Conservation (phyloP, 2,888 invertebrate genomes). For the Halictus quadricinctus region DNA sequence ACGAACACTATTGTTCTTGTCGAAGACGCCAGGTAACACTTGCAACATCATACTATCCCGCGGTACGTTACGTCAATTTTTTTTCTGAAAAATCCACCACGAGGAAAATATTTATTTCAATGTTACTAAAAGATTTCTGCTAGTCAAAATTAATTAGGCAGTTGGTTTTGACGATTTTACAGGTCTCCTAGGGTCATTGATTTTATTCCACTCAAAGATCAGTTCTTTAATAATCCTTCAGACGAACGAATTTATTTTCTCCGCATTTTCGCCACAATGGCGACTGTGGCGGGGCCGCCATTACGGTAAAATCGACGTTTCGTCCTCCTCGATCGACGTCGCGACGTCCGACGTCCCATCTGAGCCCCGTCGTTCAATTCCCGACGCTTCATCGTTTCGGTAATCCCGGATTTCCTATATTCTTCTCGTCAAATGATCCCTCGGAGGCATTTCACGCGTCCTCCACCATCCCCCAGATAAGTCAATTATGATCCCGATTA, state of each 20-base stretch:
- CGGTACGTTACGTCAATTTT: background rate
- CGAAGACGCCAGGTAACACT: constrained; percentile 76
- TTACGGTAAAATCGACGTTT: background rate
- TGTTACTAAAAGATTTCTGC: too few relatives aligned
- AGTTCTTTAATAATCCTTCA: background rate
- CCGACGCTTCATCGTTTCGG: constrained; percentile 4
- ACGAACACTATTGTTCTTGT: constrained; percentile 74
- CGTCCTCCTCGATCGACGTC: background rate
- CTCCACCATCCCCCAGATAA: background rate
- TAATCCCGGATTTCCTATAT: background rate
- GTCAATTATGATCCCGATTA: constrained; percentile 2
- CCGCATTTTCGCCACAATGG: background rate
- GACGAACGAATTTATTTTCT: background rate
- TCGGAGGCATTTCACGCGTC: background rate
- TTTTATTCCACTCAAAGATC: too few relatives aligned
- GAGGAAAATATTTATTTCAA: too few relatives aligned
- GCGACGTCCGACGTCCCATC: background rate
- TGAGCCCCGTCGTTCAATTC: background rate
- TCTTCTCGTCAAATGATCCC: background rate
- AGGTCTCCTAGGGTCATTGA: too few relatives aligned
- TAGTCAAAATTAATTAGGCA: too few relatives aligned
- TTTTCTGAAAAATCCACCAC: background rate
- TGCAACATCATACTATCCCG: too few relatives aligned
- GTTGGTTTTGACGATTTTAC: too few relatives aligned
- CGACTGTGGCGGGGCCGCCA: background rate